These are phyloP conservation scores for Aeoliscus strigatus DNA, from an alignment of 2,797 vertebrate species.

Conservation along the genomic window DNA sequence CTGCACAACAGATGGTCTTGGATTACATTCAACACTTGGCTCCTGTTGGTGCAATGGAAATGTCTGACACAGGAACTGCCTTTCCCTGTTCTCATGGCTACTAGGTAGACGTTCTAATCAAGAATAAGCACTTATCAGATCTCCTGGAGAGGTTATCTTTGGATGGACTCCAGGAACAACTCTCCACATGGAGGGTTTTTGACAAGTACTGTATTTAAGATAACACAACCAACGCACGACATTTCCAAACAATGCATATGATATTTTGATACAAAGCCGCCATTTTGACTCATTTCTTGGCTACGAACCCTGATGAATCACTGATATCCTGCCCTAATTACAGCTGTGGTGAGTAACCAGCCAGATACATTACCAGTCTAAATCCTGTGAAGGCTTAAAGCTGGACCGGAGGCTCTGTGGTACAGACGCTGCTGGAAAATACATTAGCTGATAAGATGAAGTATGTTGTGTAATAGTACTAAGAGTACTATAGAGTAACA, in stretches of 20 bases:
- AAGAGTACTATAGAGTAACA: constrained; percentile 11
- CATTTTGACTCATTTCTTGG: constrained; percentile 25
- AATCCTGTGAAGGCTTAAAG: constrained; percentile 46
- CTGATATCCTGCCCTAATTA: constrained; percentile 37
- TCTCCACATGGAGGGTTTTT: not conserved
- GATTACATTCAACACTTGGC: constrained; percentile 61
- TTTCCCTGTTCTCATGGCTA: constrained; percentile 23
- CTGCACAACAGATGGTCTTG: constrained; percentile 60
- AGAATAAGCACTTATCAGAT: constrained; percentile 36
- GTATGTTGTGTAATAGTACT: constrained; percentile 5
- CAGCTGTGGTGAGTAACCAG: constrained; percentile 30
- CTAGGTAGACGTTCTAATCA: constrained; percentile 37
- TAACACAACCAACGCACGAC: not conserved
- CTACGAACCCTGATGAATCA: constrained; percentile 40
- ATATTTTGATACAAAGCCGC: constrained; percentile 15
- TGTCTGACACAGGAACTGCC: constrained; percentile 55
- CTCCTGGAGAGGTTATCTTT: constrained; percentile 15
- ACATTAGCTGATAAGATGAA: constrained; percentile 52
- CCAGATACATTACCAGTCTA: constrained; percentile 47
- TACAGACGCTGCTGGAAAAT: constrained; percentile 47
- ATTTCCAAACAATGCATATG: constrained; percentile 10
- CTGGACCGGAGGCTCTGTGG: constrained; percentile 35
- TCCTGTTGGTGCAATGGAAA: constrained; percentile 47
- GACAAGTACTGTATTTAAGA: not conserved
- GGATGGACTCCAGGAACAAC: constrained; percentile 13